Evolutionary conservation across 2,113 vertebrate species (phyloP), one percentile per base, ranked within the genome.

Genomic region (Leucoraja erinaceus): DNA sequence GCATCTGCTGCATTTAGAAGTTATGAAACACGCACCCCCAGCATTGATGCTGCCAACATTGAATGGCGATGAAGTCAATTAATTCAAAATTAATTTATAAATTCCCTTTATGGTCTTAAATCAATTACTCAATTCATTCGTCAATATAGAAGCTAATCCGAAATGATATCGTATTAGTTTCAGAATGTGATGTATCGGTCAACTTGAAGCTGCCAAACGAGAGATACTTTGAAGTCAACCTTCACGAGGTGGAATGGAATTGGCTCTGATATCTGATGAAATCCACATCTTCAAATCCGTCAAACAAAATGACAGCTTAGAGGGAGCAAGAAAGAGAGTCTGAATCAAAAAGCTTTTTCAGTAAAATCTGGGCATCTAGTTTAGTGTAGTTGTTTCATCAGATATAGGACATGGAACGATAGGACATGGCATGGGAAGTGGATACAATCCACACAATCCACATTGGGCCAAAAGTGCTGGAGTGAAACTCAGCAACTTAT

Each of bases 61-160:
- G 31, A 11, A 66, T n/a, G 12, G 83, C 6, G 83, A 59, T 61
- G 11, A 61, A 61, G 81, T 63, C 61, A 86, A 86, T 86, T 86
- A 86, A 86, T 86, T 86, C 28, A 14, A 31, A 88, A 88, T 88
- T 88, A 31, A 88, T 88, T 88, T 88, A n/a, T 8, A n/a, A 88
- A 88, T 88, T 88, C 83, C 83, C 83, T 31, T 61, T 63, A 31
- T 88, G 59, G 31, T 88, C 12, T 14, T 18, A 63, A 88, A 88
- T 18, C 83, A 88, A 66, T 88, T 88, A 63, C n/a, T 14, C 25
- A 88, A 12, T 14, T 61, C 0, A 18, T 88, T 88, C 59, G 18
- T 66, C 59, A 66, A 88, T 31, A 31, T 11, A 3, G 14, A n/a
- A 56, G 1, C 56, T 5, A 18, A 31, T 16, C 14, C 0, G 28